Evolutionary conservation across 2,113 vertebrate species (phyloP), one percentile per base, ranked within the genome.

Genomic region (Dermatemys mawii): DNA sequence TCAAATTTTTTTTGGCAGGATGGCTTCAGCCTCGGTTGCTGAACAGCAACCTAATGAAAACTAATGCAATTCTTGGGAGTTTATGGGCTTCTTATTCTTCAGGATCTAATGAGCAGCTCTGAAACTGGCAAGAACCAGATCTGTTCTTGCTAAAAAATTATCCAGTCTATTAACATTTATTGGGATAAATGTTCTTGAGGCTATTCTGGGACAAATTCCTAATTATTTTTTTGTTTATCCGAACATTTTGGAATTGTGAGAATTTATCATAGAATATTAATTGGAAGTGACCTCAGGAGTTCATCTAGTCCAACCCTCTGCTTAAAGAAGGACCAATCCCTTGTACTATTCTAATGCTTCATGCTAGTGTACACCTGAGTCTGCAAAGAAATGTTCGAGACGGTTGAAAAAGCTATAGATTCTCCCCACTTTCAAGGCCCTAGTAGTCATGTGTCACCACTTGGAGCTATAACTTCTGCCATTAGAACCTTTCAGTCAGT

Each of bases 51-150:
- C 16, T 32, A 1, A 51, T 75, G 35, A 21, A 81, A 73, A 81
- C 35, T 75, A 29, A 73, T 70, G 44, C 0, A 0, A 32, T 27
- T 82, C 38, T 29, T 70, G 46, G n/a, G 32, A 85, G 2, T 54
- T 93, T 89, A 49, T 80, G 26, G 53, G 93, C 81, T 86, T 55
- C 3, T 84, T 90, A 89, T 95, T 19, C 35, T 55, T 49, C 41
- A 88, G 49, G 63, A 81, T 35, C 16, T 38, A 8, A 14, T 70
- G 32, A 35, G n/a, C 16, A 86, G 83, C 2, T 55, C 1, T 80
- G 32, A n/a, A 73, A 35, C 63, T 86, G 22, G 0, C 6, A 57
- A 82, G 44, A 94, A 51, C 27, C 51, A 73, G 49, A 29, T 78
- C 82, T 73, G 83, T 95, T 3, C 55, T 67, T 35, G 6, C 16